A percentile compares a stretch with the other conserved stretches of the same genome.
Conservation (phyloP, 2,888 invertebrate genomes). For the Scaptodrosophila latifasciaeformis region DNA sequence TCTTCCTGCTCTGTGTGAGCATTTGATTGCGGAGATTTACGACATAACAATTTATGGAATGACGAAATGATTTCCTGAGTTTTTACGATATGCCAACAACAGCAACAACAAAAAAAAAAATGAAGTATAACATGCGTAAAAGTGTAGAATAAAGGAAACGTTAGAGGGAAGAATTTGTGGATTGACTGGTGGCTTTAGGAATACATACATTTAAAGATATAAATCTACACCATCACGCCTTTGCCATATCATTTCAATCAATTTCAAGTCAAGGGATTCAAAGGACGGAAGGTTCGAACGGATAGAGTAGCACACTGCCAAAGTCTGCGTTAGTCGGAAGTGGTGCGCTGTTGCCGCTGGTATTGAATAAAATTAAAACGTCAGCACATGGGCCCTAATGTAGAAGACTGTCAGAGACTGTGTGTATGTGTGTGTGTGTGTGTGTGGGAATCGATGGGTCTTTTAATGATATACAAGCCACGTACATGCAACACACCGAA, state of each 20-base stretch:
- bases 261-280: slow-evolving; percentile 59
- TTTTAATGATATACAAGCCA: slow-evolving; percentile 64
- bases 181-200: no score
- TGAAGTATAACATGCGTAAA: slow-evolving; percentile 1
- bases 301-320: background rate
- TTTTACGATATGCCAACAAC: slow-evolving; percentile 47
- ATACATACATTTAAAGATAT: background rate
- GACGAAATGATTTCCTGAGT: slow-evolving; percentile 69
- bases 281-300: background rate
- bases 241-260: slow-evolving; percentile 68
- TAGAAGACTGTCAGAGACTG: slow-evolving; percentile 11
- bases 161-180: no score
- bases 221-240: slow-evolving; percentile 48
- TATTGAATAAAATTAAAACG: slow-evolving; percentile 67
- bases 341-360: slow-evolving; percentile 3
- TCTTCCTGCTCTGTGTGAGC: slow-evolving; percentile 12
- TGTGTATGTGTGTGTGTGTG: slow-evolving; percentile 2
- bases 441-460: slow-evolving; percentile 10
- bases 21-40: slow-evolving; percentile 68
- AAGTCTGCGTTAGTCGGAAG: no score
- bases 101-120: slow-evolving; percentile 9
- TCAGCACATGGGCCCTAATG: slow-evolving; percentile 41
- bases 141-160: slow-evolving; percentile 14
- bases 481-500: slow-evolving; percentile 52
- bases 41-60: slow-evolving; percentile 70